Percentiles rank a stretch among this genome's conserved stretches.
phyloP scores from a whole-genome alignment of 2,888 invertebrate genomes.

The Dicranocentrus wangi region DNA sequence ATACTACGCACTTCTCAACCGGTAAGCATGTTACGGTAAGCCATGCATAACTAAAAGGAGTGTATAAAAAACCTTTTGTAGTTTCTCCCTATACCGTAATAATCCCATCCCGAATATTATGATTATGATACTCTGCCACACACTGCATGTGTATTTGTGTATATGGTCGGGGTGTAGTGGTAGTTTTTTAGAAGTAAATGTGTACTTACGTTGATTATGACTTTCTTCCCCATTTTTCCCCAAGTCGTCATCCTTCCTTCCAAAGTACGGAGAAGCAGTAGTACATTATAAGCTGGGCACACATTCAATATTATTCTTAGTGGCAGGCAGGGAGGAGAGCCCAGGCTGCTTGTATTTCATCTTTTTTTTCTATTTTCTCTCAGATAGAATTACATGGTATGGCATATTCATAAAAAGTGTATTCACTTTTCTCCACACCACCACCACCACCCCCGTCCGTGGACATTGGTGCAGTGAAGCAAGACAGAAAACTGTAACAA shows the following conservation, averaged over 20 bases:
- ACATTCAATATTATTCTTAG: conserved; percentile 14
- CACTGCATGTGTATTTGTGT: too few relatives aligned
- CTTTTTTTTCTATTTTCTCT: conserved; percentile 24
- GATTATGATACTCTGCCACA: conserved; percentile 43
- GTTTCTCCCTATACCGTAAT: too few relatives aligned
- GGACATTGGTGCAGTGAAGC: conserved; percentile 12
- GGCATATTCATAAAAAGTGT: neutral
- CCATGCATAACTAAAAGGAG: conserved; percentile 50
- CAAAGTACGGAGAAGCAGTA: neutral
- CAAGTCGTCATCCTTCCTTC: conserved; percentile 25
- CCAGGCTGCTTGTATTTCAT: neutral
- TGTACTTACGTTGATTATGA: conserved; percentile 51
- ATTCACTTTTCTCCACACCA: neutral
- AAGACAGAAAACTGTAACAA: neutral
- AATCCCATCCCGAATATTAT: conserved; percentile 14
- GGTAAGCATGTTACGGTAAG: conserved; percentile 44
- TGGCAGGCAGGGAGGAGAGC: neutral
- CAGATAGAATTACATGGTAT: neutral
- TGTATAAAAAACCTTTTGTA: conserved; percentile 12
- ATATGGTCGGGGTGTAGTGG: too few relatives aligned
- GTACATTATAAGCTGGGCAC: conserved; percentile 45
- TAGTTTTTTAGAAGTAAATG: conserved; percentile 36
- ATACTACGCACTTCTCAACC: neutral
- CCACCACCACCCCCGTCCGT: neutral
- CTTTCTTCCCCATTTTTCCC: conserved; percentile 36